Base-by-base conservation (phyloP, 1,140 invertebrate genomes). In the Psix sp. region DNA sequence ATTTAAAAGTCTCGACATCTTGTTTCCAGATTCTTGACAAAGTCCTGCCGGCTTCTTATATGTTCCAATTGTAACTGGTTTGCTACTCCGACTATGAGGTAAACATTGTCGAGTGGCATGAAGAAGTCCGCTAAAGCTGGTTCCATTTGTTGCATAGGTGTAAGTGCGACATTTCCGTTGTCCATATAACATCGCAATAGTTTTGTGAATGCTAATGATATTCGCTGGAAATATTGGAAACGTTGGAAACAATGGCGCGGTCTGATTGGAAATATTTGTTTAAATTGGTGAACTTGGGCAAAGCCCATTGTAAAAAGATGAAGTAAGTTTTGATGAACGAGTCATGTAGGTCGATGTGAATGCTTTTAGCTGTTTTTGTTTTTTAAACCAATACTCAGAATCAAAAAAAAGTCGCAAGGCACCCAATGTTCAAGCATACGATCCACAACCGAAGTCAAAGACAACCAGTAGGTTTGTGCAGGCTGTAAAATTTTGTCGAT, bases 231-330 rank as follows among this genome's bases (percentile, higher is more conserved):
- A n/a, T n/a, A n/a, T 35, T 18, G 31, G 51, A 39, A 0, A 63
- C 11, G 9, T 17, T 17, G 2, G n/a, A 45, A 26, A 49, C 33
- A 20, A 45, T 42, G 9, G 36, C 21, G 0, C 16, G 40, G 10
- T 62, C 45, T 3, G 57, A 31, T 17, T 62, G 57, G n/a, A 62
- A 62, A 17, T 18, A 29, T 33, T 42, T 24, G 11, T 63, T 52
- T 6, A 63, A 13, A 1, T 17, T 13, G 6, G 15, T 52, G 13
- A 63, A 26, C 31, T 63, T 62, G n/a, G 49, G 51, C 5, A 66
- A 31, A 20, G 11, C 11, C 42, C 42, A 68, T 6, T 40, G 16
- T 2, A 62, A n/a, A 21, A 62, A 42, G 4, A 33, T 3, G 9
- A 26, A 62, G 11, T 40, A 49, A 2, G 10, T 11, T 10, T 65